Evolutionary conservation across 2,888 invertebrate genomes (phyloP), one percentile per base, ranked within the genome.

Genomic region (Leptinotarsa juncta): DNA sequence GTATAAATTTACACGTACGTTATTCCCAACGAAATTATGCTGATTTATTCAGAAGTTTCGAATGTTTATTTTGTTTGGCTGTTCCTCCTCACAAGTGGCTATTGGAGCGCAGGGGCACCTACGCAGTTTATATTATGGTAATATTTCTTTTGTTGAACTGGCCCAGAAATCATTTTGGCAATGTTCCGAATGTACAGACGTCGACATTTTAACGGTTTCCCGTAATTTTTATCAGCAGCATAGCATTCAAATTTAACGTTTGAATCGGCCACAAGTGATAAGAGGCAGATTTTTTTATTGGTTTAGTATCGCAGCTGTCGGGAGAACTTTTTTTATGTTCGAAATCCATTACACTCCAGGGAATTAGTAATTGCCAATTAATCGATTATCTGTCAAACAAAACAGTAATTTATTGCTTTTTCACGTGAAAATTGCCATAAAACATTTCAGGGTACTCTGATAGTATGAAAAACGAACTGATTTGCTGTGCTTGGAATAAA

Each of bases 31-130:
- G 62, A 62, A 62, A 62, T 62, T 62, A 62, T 62, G 62, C 62
- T 62, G 62, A 62, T 62, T 62, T 62, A 62, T 62, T 62, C 62
- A 62, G 42, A 62, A 62, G 62, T 62, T 62, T 62, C 62, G 62
- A 62, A 16, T 62, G 62, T 62, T 62, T 62, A 62, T 62, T 62
- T 62, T 62, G 62, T 62, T 62, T 26, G n/a, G 62, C 18, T 42
- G 62, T 42, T 42, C 62, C 26, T 42, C 32, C 26, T 62, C 62
- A 62, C 62, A 42, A 62, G 62, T 42, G 62, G n/a, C 62, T 62
- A 62, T n/a, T 10, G 62, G 42, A 23, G 32, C 14, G 42, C 62
- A n/a, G 62, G n/a, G 62, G 62, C 67, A 49, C 67, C 67, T 26
- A 49, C 67, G 55, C 70, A 49, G n/a, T 15, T 50, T 26, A 26